Evolutionary conservation across 2,113 vertebrate genomes (phyloP).

Genomic region (Melozone crissalis): DNA sequence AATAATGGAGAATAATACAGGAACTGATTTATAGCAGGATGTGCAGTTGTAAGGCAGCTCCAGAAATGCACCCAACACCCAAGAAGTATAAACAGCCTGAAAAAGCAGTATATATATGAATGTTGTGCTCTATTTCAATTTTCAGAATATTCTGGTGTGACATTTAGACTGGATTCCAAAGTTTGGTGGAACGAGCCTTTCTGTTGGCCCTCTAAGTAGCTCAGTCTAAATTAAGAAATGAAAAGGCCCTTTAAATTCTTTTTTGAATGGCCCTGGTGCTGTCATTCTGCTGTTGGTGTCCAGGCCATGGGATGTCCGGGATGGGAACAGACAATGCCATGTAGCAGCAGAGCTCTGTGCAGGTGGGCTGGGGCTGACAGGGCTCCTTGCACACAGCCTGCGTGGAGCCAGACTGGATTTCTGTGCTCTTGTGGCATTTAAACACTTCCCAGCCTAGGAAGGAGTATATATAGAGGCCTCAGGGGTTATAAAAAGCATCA

Average conservation of each 20-base stretch:
- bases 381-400: not conserved
- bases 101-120: not conserved
- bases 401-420: not conserved
- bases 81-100: not conserved
- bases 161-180: not conserved
- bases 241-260: not conserved
- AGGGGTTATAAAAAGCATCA: not conserved
- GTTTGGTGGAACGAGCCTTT: not conserved
- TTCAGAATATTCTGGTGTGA: not conserved
- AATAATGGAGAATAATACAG: not conserved
- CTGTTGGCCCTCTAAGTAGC: accelerated
- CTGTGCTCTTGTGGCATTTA: not conserved
- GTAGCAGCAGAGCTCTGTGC: accelerated
- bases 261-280: not conserved
- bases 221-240: not conserved
- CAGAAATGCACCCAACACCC: not conserved
- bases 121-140: not conserved
- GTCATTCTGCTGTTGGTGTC: not conserved
- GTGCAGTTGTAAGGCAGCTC: not conserved
- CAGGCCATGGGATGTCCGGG: not conserved
- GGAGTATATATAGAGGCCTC: not conserved
- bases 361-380: not conserved
- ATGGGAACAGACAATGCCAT: accelerated
- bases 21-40: not conserved
- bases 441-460: not conserved